Evolutionary conservation across 2,888 invertebrate genomes (phyloP), one percentile per base, ranked within the genome.

Genomic region (Caenorhabditis sinica): DNA sequence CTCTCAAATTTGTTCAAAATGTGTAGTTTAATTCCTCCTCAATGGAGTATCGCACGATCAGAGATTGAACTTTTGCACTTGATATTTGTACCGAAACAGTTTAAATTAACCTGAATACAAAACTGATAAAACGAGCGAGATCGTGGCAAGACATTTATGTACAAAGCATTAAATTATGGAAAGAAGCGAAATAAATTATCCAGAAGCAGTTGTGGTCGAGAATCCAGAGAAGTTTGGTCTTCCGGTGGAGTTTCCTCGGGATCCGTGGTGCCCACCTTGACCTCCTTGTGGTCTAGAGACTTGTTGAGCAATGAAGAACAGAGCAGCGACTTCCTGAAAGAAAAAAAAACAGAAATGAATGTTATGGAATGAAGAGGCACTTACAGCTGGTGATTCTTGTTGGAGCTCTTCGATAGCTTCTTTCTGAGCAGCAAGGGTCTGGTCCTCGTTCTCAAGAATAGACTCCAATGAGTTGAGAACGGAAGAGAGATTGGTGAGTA

Each of bases 391-490:
- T 20, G 43, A 56, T 45, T 76, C 53, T 28, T 53, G 58, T 60
- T 68, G 63, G 66, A 82, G 79, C 11, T 33, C 58, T 61, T 81
- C 61, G 23, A 83, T 63, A 6, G 72, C 76, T 23, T 81, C n/a
- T 23, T 61, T 53, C 36, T 81, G 75, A 51, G 75, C 69, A 8
- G 68, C 45, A n/a, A 51, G 40, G n/a, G 86, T 83, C 30, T 73
- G 86, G 36, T 80, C 68, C 20, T 79, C 73, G 49, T 86, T 80
- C 45, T 81, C 63, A 33, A 83, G 73, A 49, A 83, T 83, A 33
- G 72, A 49, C 36, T 84, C 76, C 40, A 86, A 61, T 15, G 73
- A 63, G 28, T 65, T 69, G 20, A 77, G 75, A n/a, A 75, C 83
- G 8, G 69, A 58, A 13, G 83, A 63, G 17, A 86, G 61, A 53